phyloP scores from a whole-genome alignment of 2,797 vertebrate genomes.

The Poecilia wingei region DNA sequence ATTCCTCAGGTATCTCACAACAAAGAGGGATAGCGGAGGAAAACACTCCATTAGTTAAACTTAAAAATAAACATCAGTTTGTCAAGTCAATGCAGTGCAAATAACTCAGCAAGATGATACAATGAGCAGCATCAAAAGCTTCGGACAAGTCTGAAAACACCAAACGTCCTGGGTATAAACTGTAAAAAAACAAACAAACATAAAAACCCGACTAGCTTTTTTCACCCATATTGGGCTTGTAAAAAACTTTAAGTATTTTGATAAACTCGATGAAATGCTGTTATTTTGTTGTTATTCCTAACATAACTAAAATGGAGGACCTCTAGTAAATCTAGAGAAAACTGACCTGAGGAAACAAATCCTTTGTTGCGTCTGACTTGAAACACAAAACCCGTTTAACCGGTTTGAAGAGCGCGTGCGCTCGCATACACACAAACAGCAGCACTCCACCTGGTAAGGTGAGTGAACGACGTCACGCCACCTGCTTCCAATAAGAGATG shows the following conservation, averaged over 20 bases:
- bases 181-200: background rate
- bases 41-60: background rate
- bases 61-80: background rate
- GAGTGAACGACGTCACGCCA: constrained; percentile 52
- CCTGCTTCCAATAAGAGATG: constrained; percentile 13
- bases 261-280: background rate
- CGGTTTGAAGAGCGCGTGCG: constrained; percentile 22
- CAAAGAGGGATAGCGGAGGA: background rate
- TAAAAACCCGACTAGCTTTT: background rate
- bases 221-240: background rate
- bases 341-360: constrained; percentile 12
- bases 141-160: background rate
- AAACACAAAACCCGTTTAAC: constrained; percentile 55
- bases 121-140: background rate
- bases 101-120: background rate
- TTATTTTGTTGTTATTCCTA: background rate
- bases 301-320: background rate
- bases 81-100: background rate
- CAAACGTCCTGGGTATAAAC: background rate
- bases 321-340: constrained; percentile 23
- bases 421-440: background rate
- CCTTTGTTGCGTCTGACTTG: constrained; percentile 8
- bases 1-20: background rate
- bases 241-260: background rate
- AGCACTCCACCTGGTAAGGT: constrained; percentile 46